Evolutionary conservation across 2,888 invertebrate species (phyloP), one percentile per base, ranked within the genome.

Genomic region (Drosophila incognita): DNA sequence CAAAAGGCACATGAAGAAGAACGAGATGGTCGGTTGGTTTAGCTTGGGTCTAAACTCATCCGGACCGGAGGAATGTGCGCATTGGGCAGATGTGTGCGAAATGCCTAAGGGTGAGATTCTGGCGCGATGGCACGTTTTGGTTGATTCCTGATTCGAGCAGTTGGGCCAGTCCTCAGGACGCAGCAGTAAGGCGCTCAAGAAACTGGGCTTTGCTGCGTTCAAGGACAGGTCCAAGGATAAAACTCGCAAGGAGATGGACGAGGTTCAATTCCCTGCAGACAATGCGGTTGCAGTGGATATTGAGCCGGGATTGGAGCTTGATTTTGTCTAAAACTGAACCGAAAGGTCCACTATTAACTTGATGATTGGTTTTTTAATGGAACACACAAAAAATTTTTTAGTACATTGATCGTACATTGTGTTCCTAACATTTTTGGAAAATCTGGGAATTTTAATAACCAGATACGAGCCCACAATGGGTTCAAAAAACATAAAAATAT

Each of bases 1-100:
- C 92, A 96, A 97, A 78, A 96, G 98, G 83, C 97, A 98, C 92
- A 96, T 96, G 82, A 99, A 98, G 92, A 96, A 97, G 82, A 97
- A 98, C 91, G 98, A 99, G 93, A 97, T 98, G 97, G 97, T 99
- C 82, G 99, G 99, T 72, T 99, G 99, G 98, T 98, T 99, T 94
- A 97, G 98, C 73, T 94, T 99, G 68, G 99, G 99, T 8, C 94
- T 97, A 92, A 98, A 97, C 94, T 96, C 97, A 83, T 98, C 98
- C 65, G 98, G 98, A 29, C 96, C 98, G 62, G 98, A 98, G 92
- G 98, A 98, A 93, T 94, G 96, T 65, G 95, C 97, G 29, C 98
- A 99, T 93, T 99, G 98, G 98, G 96, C 96, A 93, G 98, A 98
- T 90, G 97, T 98, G 95, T 95, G 98, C 82, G 97, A 97, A 91